These are phyloP conservation scores for Mallotus villosus DNA, from an alignment of 2,797 vertebrate genomes.

Conservation along the genomic window DNA sequence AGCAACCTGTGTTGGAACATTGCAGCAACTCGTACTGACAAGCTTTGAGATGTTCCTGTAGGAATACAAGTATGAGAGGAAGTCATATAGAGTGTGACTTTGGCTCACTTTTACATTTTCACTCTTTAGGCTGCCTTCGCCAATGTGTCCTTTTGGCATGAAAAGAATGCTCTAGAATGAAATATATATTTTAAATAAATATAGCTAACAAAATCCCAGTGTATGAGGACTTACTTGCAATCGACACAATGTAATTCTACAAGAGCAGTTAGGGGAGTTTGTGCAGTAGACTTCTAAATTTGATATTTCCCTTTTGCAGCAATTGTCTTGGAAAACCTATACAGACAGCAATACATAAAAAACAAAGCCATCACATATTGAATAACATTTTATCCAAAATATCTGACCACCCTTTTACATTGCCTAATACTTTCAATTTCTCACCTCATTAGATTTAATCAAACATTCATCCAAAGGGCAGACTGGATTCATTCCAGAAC, in stretches of 20 bases:
- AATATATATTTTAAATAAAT: too few species aligned
- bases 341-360: constrained; percentile 26
- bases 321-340: constrained; percentile 92
- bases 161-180: too few species aligned
- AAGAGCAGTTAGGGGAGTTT: constrained; percentile 80
- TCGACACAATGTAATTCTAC: constrained; percentile 75
- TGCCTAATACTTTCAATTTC: constrained; percentile 20
- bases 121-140: too few species aligned
- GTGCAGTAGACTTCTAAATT: constrained; percentile 86
- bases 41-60: constrained; percentile 85
- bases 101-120: too few species aligned
- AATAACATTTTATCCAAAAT: not conserved
- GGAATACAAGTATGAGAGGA: not conserved
- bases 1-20: constrained; percentile 80
- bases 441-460: constrained; percentile 84
- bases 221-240: constrained; percentile 75
- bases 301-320: constrained; percentile 91
- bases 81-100: not conserved
- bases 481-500: constrained; percentile 61
- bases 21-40: constrained; percentile 77
- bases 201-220: too few species aligned
- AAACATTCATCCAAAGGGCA: constrained; percentile 81
- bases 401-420: too few species aligned
- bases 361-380: not conserved
- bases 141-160: too few species aligned